phyloP scores from a whole-genome alignment of 2,113 vertebrate species.

The Physeter macrocephalus region DNA sequence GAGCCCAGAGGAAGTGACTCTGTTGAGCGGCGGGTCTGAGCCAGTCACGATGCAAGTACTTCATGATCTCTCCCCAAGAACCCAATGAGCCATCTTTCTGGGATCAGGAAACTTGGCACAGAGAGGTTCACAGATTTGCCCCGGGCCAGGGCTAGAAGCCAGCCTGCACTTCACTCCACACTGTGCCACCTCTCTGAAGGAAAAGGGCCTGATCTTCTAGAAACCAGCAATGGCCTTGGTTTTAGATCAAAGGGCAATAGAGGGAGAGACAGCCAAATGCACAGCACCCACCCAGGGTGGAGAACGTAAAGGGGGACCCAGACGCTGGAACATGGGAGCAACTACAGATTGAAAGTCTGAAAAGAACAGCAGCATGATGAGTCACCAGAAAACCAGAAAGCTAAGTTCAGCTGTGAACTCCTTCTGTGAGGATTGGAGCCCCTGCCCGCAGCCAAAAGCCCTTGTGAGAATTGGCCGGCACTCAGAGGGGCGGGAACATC shows the following conservation, averaged over 20 bases:
- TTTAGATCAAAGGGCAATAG: neutral
- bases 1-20: neutral
- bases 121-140: neutral
- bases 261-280: neutral
- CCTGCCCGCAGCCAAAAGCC: neutral
- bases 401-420: neutral
- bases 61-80: neutral
- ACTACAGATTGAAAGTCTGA: neutral
- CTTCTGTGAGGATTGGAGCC: fast-evolving
- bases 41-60: neutral
- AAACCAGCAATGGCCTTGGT: neutral
- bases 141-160: neutral
- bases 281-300: neutral
- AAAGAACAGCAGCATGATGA: neutral
- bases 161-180: neutral
- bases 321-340: neutral
- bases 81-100: neutral
- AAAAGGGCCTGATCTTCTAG: neutral
- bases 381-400: neutral
- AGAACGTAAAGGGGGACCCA: neutral
- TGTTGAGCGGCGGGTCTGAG: neutral
- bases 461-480: neutral
- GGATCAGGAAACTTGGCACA: neutral
- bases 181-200: neutral
- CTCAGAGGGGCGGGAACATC: neutral